A percentile compares a stretch with the other conserved stretches of the same genome.
Evolutionary conservation across 2,797 vertebrate species (phyloP).

Genomic region (Hydrolagus colliei): DNA sequence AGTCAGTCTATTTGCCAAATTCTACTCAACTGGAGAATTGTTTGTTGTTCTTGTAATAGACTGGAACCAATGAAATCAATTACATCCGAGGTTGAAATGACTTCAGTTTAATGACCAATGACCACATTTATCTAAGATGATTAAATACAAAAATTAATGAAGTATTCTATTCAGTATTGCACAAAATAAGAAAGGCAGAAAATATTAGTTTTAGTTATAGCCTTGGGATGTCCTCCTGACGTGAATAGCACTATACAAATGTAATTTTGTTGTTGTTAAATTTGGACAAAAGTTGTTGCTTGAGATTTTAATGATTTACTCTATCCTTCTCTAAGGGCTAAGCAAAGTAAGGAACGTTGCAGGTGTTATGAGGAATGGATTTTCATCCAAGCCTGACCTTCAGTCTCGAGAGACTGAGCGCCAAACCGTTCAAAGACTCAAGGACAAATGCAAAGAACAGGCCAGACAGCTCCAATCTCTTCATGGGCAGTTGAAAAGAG

Average conservation of each 20-base stretch:
- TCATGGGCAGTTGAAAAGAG: constrained; percentile 65
- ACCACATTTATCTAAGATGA: constrained; percentile 15
- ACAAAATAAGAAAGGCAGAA: not conserved
- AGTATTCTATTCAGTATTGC: not conserved
- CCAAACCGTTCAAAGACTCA: constrained; percentile 67
- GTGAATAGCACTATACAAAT: too few species aligned
- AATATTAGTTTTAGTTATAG: not conserved
- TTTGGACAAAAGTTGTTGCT: not conserved
- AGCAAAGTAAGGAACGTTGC: constrained; percentile 27
- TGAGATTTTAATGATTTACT: not conserved
- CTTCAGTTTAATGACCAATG: constrained; percentile 17
- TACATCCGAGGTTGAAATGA: not conserved
- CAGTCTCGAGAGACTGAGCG: constrained; percentile 58
- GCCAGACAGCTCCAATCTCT: constrained; percentile 61
- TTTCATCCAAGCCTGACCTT: constrained; percentile 51
- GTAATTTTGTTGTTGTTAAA: not conserved
- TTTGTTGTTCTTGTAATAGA: not conserved
- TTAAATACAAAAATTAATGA: not conserved
- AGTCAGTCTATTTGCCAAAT: not conserved
- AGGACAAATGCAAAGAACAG: constrained; percentile 74
- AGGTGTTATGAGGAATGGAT: constrained; percentile 51
- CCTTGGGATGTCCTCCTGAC: too few species aligned
- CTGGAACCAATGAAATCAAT: constrained; percentile 17
- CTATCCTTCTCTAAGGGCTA: constrained; percentile 8
- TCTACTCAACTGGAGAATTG: not conserved